These are phyloP conservation scores for Stigmatopora nigra DNA, from an alignment of 2,113 vertebrate species.

Conservation along the genomic window DNA sequence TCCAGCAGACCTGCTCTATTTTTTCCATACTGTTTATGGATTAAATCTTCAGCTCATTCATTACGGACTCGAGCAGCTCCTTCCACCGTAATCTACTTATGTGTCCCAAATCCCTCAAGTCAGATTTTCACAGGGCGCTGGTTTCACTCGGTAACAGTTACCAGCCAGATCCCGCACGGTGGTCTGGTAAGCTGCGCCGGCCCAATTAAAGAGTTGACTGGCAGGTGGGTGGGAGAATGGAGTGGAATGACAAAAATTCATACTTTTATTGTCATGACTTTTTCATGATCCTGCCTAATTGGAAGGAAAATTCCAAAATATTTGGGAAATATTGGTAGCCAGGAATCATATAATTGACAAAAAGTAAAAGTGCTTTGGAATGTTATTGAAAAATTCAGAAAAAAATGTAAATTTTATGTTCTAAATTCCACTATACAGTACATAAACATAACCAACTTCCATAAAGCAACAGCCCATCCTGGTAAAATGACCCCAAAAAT, in stretches of 20 bases:
- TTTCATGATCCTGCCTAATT: not conserved
- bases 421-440: too few relatives aligned
- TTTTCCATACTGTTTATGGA: conserved; percentile 42
- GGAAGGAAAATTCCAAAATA: not conserved
- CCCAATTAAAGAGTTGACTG: conserved; percentile 58
- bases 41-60: conserved; percentile 58
- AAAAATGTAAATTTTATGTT: too few relatives aligned
- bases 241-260: conserved; percentile 14
- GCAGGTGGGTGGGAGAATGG: conserved; percentile 14
- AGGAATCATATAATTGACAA: too few relatives aligned
- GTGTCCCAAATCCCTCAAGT: conserved; percentile 64
- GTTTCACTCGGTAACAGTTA: conserved; percentile 80
- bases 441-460: too few relatives aligned
- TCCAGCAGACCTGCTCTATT: conserved; percentile 2
- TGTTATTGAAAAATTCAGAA: too few relatives aligned
- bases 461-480: too few relatives aligned
- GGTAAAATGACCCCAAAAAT: too few relatives aligned
- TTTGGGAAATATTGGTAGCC: too few relatives aligned
- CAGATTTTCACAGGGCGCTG: conserved; percentile 70
- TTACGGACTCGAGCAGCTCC: conserved; percentile 72
- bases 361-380: too few relatives aligned
- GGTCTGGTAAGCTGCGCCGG: conserved; percentile 63
- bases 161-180: conserved; percentile 60
- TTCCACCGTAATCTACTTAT: conserved; percentile 77
- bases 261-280: not conserved